Base-by-base conservation (phyloP, 2,113 vertebrate species). In the Lagopus leucura region DNA sequence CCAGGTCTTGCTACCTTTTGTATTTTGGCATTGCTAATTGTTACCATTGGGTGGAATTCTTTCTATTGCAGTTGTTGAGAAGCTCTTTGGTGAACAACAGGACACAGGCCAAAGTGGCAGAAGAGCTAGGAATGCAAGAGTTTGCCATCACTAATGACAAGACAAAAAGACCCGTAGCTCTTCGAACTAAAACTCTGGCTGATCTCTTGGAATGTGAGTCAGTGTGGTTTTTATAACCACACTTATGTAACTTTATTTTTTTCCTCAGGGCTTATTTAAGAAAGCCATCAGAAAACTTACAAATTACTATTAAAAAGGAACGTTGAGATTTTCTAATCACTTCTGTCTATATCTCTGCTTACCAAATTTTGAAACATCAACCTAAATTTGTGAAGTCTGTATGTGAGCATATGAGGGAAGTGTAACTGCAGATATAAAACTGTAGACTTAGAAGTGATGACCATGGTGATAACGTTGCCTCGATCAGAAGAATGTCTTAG, bases 111-210 rank as follows among this genome's bases (percentile, higher is more conserved):
- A 99, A 99, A 92, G 99, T 99, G 72, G 99, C 99, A 1, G 99
- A 99, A 97, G 99, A 99, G 93, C 94, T 99, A 96, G 99, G 99
- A 72, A 99, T 99, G 99, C 99, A 99, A 91, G 99, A 99, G 43
- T 99, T 98, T 25, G 99, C 99, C 95, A 99, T 99, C 94, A 99
- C 99, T 78, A 99, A 99, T 5, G 99, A 99, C 97, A 99, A 99
- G 93, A 99, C 99, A 93, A 99, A 99, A 82, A 97, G 99, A 27
- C 99, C 99, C 0, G 99, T 99, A 8, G 99, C 99, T 2, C 98
- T 99, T 17, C 97, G 99, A 64, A 99, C 99, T 65, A 99, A 99
- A 97, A 99, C 99, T 13, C 97, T 99, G 92, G 99, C 99, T 0
- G 99, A 99, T 96, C 96, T 99, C 65, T 89, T 99, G 95, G 99